Evolutionary conservation across 1,140 invertebrate species (phyloP).

Genomic region (Rhynchophorus ferrugineus): DNA sequence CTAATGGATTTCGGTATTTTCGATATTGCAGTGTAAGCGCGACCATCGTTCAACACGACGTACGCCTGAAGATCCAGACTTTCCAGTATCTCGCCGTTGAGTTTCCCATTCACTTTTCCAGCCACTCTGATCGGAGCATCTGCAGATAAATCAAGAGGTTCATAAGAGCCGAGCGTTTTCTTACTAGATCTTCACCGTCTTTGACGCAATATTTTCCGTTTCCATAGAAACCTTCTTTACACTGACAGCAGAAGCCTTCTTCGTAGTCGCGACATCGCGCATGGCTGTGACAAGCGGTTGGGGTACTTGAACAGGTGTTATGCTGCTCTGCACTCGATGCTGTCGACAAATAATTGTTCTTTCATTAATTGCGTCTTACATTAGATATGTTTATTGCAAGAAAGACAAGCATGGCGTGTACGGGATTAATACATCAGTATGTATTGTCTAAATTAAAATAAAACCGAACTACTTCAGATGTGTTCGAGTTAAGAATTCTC

Average conservation of each 20-base stretch:
- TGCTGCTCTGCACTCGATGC: too few relatives aligned
- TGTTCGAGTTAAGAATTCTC: too few relatives aligned
- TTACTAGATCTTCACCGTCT: too few relatives aligned
- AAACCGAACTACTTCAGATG: too few relatives aligned
- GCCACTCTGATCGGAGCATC: slow-evolving; percentile 75
- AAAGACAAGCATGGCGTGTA: too few relatives aligned
- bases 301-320: slow-evolving; percentile 48
- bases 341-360: too few relatives aligned
- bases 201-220: slow-evolving; percentile 85
- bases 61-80: slow-evolving; percentile 87
- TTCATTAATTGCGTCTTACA: too few relatives aligned
- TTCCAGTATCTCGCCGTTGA: slow-evolving; percentile 69
- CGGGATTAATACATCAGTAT: too few relatives aligned
- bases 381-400: too few relatives aligned
- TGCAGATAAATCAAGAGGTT: slow-evolving; percentile 40
- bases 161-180: too few relatives aligned
- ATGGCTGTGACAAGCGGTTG: slow-evolving; percentile 69
- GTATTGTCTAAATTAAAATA: too few relatives aligned
- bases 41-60: slow-evolving; percentile 78
- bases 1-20: slow-evolving; percentile 66
- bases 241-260: slow-evolving; percentile 82
- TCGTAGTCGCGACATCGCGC: slow-evolving; percentile 76
- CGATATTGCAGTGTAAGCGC: slow-evolving; percentile 86
- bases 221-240: slow-evolving; percentile 72
- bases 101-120: slow-evolving; percentile 70